Evolutionary conservation across 1,140 invertebrate genomes (phyloP).

Genomic region (Parasteatoda tepidariorum): DNA sequence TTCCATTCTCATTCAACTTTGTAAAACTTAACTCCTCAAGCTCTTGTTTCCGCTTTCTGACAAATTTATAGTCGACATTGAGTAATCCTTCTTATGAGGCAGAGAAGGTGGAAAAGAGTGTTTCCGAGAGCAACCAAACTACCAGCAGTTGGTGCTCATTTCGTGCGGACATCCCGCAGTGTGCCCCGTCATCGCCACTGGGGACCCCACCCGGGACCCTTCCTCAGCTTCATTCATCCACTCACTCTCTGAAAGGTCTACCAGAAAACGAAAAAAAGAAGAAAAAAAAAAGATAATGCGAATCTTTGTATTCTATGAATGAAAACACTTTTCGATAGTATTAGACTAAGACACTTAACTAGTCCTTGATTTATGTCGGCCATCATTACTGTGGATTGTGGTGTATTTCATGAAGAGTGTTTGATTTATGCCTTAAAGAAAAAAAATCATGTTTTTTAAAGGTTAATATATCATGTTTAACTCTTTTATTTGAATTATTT

Average conservation of each 20-base stretch:
- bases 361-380: background rate
- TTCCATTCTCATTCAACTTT: too few species aligned
- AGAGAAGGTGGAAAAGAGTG: background rate
- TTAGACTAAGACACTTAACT: constrained; percentile 26
- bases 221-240: background rate
- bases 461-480: too few species aligned
- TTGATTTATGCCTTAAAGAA: background rate
- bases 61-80: background rate
- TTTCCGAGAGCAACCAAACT: background rate
- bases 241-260: background rate
- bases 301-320: background rate
- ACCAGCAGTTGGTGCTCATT: constrained; percentile 31
- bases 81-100: background rate
- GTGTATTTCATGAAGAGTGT: background rate
- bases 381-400: background rate
- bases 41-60: background rate
- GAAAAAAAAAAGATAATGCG: background rate
- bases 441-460: too few species aligned
- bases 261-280: background rate
- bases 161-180: constrained; percentile 4
- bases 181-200: constrained; percentile 13
- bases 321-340: background rate
- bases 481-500: too few species aligned
- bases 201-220: constrained; percentile 12
- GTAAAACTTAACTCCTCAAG: background rate